Base-by-base conservation (phyloP, 2,113 vertebrate genomes). In the Pao palembangensis region DNA sequence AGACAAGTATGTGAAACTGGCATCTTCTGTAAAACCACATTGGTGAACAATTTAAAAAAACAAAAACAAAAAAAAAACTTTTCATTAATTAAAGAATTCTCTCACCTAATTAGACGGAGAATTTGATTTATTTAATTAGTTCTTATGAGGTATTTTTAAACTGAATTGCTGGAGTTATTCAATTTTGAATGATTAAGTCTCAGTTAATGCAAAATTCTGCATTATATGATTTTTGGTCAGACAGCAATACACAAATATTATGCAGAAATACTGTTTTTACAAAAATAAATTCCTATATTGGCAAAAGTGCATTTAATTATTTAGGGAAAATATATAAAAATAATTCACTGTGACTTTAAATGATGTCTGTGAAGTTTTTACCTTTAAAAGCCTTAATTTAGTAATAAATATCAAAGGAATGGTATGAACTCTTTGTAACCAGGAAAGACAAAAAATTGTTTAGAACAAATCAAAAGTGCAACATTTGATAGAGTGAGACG, bases 401-500 rank as follows among this genome's bases (percentile, higher is more conserved):
- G 34, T 64, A 54, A 55, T 69, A 79, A 77, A 56, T 68, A 61
- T n/a, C 25, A 38, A 78, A 80, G 11, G 58, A 80, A 76, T 48
- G 44, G 65, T 61, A 78, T 64, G 55, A 78, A 82, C 72, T 69
- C 59, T 61, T 53, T 38, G 57, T 50, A 58, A 72, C 21, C 65
- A 54, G 76, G 56, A 58, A 73, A 60, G 68, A 64, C 65, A 81
- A 52, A 67, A 75, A 73, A 73, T 69, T 70, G 81, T 79, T 79
- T 78, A 73, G 70, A 51, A 56, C 66, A 67, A 55, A 55, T 60
- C 13, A 75, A 76, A 78, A 41, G 69, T 79, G 83, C 78, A 87
- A 84, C 68, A 78, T 85, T 52, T 68, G 79, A 86, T 69, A 81
- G 63, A 85, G 61, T 81, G 68, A 86, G 68, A 85, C 70, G 80